Base-by-base conservation (phyloP, 2,113 vertebrate genomes). In the Ancistrus triradiatus region DNA sequence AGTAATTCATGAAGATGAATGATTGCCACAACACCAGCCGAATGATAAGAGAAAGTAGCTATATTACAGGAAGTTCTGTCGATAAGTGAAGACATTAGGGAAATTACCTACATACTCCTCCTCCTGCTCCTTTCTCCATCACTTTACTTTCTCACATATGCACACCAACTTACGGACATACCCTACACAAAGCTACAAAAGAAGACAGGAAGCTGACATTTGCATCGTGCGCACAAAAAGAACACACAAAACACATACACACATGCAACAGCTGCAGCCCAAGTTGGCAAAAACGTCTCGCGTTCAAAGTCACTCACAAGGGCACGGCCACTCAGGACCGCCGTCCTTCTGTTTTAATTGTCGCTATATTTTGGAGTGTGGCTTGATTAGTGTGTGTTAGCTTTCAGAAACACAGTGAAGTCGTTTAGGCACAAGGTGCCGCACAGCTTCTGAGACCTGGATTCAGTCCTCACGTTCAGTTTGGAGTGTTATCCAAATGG, bases 61-160 rank as follows among this genome's bases (percentile, higher is more conserved):
- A 55, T 65, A 64, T 44, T 35, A 72, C 53, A 67, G 58, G 66
- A 70, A 52, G 40, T 47, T 61, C 56, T 63, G 70, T 68, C 52
- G 72, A 75, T 58, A 72, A 55, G 62, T 66, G 49, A 69, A 74
- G 60, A 63, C 58, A 55, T 74, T 44, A 63, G 68, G 65, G 69
- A 77, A 63, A 76, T 74, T 51, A 69, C 67, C 68, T 55, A 67
- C 35, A 66, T 17, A 24, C 44, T 49, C 21, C 31, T 68, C 27
- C 27, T 40, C 25, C 42, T 51, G 51, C 18, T 52, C 31, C 27
- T 40, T 48, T 52, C 50, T 47, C 59, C 15, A 19, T 21, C 43
- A 51, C 60, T 60, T 66, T 49, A 52, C 17, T 63, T 14, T 38
- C 33, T 55, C 21, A 67, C 28, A 62, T 57, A 44, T 8, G 33